Evolutionary conservation across 2,113 vertebrate species (phyloP), one percentile per base, ranked within the genome.

Genomic region (Podarcis raffonei): DNA sequence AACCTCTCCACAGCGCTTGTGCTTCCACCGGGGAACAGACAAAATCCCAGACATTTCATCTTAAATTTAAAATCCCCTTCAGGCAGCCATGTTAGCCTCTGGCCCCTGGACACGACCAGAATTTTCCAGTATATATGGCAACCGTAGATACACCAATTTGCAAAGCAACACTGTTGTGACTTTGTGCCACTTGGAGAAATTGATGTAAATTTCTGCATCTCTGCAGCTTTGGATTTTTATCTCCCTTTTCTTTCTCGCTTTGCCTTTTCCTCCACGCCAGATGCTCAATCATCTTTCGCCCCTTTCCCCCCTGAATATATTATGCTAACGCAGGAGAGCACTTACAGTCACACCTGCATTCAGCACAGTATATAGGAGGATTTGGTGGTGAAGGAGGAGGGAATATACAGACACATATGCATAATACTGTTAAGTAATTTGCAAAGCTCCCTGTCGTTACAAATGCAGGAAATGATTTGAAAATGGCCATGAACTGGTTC

Each of bases 371-470:
- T 85, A 75, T 30, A 78, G 87, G 59, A 87, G 5, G n/a, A 25
- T 9, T 23, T 12, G 6, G 20, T 53, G 48, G 48, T 12, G 11
- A 53, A 53, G 59, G 3, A 4, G 59, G 59, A 18, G 59, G 59
- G 18, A 39, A 39, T 23, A n/a, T 37, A 16, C 4, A n/a, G 16
- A 32, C n/a, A 15, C n/a, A 35, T 22, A 18, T 37, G 32, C 15
- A 35, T 22, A 6, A 88, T 83, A 83, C 89, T 85, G 77, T 25
- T 88, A 77, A 84, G 90, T 30, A 81, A 87, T 48, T 39, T 75
- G 85, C 89, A 91, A 92, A 93, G 85, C 86, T 90, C 48, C 57
- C 84, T 3, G 6, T 27, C 88, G 90, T 85, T 86, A 89, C 8
- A 90, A 92, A 1, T 74, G 92, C 62, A 87, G 85, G 89, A 93